phyloP scores from a whole-genome alignment of 1,140 invertebrate genomes.

The Spodoptera frugiperda region DNA sequence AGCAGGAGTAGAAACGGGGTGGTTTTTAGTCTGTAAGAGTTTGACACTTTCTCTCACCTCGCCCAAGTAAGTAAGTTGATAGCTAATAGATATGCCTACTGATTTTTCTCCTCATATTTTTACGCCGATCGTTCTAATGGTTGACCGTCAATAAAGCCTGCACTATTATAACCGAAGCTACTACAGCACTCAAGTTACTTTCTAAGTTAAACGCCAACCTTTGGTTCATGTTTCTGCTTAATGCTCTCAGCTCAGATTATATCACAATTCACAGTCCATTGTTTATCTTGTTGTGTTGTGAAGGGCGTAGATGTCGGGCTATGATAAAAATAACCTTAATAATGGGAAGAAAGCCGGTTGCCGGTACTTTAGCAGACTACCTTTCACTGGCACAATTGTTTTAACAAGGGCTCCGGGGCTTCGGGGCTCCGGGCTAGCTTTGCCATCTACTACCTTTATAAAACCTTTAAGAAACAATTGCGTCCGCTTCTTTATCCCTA shows the following conservation, averaged over 20 bases:
- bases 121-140: neutral
- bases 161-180: neutral
- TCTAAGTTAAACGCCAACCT: neutral
- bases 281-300: slow-evolving; percentile 38
- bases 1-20: too few relatives aligned
- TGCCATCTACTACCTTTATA: slow-evolving; percentile 25
- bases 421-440: slow-evolving; percentile 29
- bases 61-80: too few relatives aligned
- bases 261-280: slow-evolving; percentile 28
- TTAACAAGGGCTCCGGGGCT: slow-evolving; percentile 34
- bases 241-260: slow-evolving; percentile 8
- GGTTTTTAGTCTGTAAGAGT: too few relatives aligned
- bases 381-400: slow-evolving; percentile 45
- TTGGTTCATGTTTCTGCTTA: slow-evolving; percentile 5
- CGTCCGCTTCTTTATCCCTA: neutral
- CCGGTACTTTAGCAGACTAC: neutral
- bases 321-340: slow-evolving; percentile 45
- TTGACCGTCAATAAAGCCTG: neutral
- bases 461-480: slow-evolving; percentile 2
- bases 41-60: too few relatives aligned
- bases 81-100: too few relatives aligned
- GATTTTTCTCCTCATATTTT: neutral
- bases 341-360: slow-evolving; percentile 37
- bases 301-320: slow-evolving; percentile 36
- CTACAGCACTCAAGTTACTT: neutral